These are phyloP conservation scores for Cryptotermes secundus DNA, from an alignment of 1,140 invertebrate genomes.

Conservation along the genomic window DNA sequence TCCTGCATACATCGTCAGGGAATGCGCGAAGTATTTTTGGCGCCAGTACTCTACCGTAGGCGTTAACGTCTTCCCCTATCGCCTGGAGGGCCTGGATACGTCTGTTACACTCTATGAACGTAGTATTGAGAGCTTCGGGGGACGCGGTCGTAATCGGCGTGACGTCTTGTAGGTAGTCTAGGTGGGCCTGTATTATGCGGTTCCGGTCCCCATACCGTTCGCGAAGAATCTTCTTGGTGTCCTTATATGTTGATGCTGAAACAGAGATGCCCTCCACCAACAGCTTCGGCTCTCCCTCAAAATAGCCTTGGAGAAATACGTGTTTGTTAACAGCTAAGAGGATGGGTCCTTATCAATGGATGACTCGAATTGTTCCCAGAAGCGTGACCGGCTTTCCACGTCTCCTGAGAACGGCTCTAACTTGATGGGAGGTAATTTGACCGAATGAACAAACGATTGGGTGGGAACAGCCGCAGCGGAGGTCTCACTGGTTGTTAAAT, in stretches of 20 bases:
- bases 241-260: neutral
- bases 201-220: neutral
- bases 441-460: neutral
- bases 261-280: neutral
- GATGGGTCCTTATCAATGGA: neutral
- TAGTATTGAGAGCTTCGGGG: neutral
- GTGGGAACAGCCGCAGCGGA: neutral
- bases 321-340: neutral
- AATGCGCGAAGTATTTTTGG: neutral
- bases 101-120: neutral
- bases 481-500: neutral
- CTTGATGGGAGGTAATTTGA: neutral
- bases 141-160: neutral
- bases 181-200: neutral
- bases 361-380: constrained; percentile 8
- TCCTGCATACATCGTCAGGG: neutral
- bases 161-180: neutral
- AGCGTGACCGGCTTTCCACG: neutral
- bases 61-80: neutral
- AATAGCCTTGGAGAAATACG: neutral
- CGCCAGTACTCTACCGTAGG: neutral
- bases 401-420: constrained; percentile 5
- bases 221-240: neutral
- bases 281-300: neutral
- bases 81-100: neutral